Evolutionary conservation across 2,797 vertebrate species (phyloP).

Genomic region (Thaleichthys pacificus): DNA sequence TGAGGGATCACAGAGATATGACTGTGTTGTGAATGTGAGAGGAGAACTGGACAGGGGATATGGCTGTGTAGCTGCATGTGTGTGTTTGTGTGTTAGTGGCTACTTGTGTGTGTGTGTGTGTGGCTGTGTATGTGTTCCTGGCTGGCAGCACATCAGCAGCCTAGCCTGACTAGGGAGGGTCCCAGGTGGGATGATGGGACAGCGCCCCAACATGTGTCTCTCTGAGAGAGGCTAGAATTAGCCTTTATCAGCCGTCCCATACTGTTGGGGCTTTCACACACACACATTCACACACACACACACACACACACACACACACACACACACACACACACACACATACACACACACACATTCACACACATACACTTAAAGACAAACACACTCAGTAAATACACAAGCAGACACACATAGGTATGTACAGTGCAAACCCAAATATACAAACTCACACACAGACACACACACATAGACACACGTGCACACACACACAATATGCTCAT

Average conservation of each 20-base stretch:
- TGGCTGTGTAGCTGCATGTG: slow-evolving; percentile 24
- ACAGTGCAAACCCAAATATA: too few relatives aligned
- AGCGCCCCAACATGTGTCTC: slow-evolving; percentile 48
- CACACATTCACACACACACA: background rate
- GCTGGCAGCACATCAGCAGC: slow-evolving; percentile 44
- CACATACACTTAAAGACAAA: too few relatives aligned
- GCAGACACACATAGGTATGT: too few relatives aligned
- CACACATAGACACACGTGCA: background rate
- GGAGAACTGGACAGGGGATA: slow-evolving; percentile 30
- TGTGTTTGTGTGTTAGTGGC: slow-evolving; percentile 25
- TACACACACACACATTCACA: background rate
- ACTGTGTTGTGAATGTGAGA: slow-evolving; percentile 40
- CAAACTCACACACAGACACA: background rate
- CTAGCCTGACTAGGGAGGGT: slow-evolving; percentile 40
- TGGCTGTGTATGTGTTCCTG: slow-evolving; percentile 29
- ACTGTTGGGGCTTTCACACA: slow-evolving; percentile 26
- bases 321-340: background rate
- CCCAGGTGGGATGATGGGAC: slow-evolving; percentile 42
- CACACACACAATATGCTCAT: too few relatives aligned
- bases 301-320: background rate
- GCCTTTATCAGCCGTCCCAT: slow-evolving; percentile 65
- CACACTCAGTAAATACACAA: too few relatives aligned
- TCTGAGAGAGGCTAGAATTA: slow-evolving; percentile 49
- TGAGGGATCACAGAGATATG: slow-evolving; percentile 43
- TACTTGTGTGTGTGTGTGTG: slow-evolving; percentile 3